phyloP scores from a whole-genome alignment of 2,888 invertebrate species.

The Spodoptera exigua region DNA sequence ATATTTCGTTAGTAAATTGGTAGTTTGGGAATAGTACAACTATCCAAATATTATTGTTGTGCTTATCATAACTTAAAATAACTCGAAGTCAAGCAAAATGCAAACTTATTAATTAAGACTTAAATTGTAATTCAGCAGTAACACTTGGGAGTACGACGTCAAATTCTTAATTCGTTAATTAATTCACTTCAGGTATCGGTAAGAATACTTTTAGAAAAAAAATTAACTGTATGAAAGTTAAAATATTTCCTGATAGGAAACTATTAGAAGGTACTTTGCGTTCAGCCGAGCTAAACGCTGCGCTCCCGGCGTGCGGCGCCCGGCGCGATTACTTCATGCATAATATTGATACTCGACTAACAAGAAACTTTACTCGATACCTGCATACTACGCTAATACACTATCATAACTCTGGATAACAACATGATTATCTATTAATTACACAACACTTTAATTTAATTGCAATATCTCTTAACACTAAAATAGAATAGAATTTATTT shows the following conservation, averaged over 20 bases:
- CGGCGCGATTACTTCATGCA: constrained; percentile 40
- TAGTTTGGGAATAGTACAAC: constrained; percentile 23
- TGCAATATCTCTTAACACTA: neutral
- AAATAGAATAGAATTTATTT: too few relatives aligned
- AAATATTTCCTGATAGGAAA: constrained; percentile 35
- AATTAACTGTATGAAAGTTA: neutral
- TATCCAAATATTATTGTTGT: too few relatives aligned
- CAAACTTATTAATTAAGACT: too few relatives aligned
- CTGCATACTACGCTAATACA: neutral
- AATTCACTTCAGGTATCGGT: too few relatives aligned
- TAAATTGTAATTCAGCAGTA: too few relatives aligned
- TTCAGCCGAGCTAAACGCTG: constrained; percentile 26
- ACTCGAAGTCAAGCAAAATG: too few relatives aligned
- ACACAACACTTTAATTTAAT: neutral
- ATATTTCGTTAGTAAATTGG: constrained; percentile 19
- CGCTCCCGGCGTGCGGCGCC: constrained; percentile 5
- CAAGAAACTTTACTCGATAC: constrained; percentile 18
- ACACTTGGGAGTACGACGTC: too few relatives aligned
- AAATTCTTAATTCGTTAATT: too few relatives aligned
- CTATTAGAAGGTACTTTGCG: constrained; percentile 46
- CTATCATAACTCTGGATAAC: neutral
- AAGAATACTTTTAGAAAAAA: too few relatives aligned
- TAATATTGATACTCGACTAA: constrained; percentile 40
- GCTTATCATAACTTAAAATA: too few relatives aligned
- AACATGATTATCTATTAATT: neutral